Conservation (phyloP, 1,140 invertebrate genomes). For the Euborellia annulipes region DNA sequence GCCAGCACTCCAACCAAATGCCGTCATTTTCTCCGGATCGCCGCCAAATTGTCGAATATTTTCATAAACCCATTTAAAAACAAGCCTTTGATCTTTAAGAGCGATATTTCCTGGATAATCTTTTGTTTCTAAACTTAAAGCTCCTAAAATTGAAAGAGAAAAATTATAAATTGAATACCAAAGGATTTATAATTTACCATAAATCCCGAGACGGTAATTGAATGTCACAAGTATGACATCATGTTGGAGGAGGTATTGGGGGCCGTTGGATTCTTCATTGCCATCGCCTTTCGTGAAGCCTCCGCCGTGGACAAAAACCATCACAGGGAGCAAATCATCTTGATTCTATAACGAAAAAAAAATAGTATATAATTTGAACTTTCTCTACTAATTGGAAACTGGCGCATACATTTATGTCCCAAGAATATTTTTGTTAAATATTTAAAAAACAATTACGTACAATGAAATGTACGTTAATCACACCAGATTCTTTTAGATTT, state of each 20-base stretch:
- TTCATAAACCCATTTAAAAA: slow-evolving; percentile 29
- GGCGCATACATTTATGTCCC: too few relatives aligned
- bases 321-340: slow-evolving; percentile 14
- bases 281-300: slow-evolving; percentile 24
- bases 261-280: slow-evolving; percentile 23
- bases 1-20: slow-evolving; percentile 15
- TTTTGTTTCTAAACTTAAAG: slow-evolving; percentile 14
- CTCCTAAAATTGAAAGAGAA: slow-evolving; percentile 20
- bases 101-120: slow-evolving; percentile 24
- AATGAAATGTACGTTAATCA: too few relatives aligned
- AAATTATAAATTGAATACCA: too few relatives aligned
- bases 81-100: slow-evolving; percentile 28
- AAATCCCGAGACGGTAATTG: slow-evolving; percentile 36
- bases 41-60: slow-evolving; percentile 29
- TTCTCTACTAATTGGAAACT: too few relatives aligned
- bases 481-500: too few relatives aligned
- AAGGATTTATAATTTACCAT: too few relatives aligned
- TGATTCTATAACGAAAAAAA: too few relatives aligned
- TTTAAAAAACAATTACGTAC: too few relatives aligned
- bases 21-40: slow-evolving; percentile 14
- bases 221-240: slow-evolving; percentile 36
- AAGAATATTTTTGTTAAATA: too few relatives aligned
- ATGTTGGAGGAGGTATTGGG: slow-evolving; percentile 33
- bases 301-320: slow-evolving; percentile 24
- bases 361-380: too few relatives aligned